Evolutionary conservation across 2,888 invertebrate genomes (phyloP), one percentile per base, ranked within the genome.

Genomic region (Chalcosyrphus nemorum): DNA sequence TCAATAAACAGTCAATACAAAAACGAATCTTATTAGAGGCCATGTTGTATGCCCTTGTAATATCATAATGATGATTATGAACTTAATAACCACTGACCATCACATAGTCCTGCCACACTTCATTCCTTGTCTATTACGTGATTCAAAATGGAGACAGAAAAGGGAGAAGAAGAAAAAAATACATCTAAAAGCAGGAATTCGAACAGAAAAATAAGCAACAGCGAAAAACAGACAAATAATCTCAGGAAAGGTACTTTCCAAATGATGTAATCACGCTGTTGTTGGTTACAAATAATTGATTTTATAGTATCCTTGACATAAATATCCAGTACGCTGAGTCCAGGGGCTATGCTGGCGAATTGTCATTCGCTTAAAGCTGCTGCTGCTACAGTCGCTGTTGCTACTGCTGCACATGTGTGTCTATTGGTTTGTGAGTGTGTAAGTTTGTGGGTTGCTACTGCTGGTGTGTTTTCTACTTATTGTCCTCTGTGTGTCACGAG

Each of bases 221-320:
- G 72, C 54, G 54, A 82, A 78, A 66, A 68, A 45, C 74, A 80
- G 74, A 84, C 80, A 75, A 80, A 80, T 84, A 84, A 80, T 74
- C 74, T 74, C 70, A 56, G 80, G 80, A 80, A 74, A 75, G 74
- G 63, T 84, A 75, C 80, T 84, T 70, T 84, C 68, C 57, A 84
- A 84, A 80, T 84, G 84, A 84, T 84, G 84, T 84, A 84, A 84
- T 80, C 84, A 80, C 74, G 35, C 80, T 75, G 80, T 84, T 84
- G 84, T 84, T 84, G 74, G 84, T 84, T 84, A 84, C 84, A 84
- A 84, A 84, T 86, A 87, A 87, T 86, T 87, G 86, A 87, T 87
- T 87, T 87, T 87, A 77, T 87, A 86, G 86, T 86, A 87, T 87
- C 87, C 87, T 87, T 87, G 87, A 87, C 87, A 87, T 86, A 86